Conservation (phyloP, 2,113 vertebrate species). For the Todiramphus saurophagus region DNA sequence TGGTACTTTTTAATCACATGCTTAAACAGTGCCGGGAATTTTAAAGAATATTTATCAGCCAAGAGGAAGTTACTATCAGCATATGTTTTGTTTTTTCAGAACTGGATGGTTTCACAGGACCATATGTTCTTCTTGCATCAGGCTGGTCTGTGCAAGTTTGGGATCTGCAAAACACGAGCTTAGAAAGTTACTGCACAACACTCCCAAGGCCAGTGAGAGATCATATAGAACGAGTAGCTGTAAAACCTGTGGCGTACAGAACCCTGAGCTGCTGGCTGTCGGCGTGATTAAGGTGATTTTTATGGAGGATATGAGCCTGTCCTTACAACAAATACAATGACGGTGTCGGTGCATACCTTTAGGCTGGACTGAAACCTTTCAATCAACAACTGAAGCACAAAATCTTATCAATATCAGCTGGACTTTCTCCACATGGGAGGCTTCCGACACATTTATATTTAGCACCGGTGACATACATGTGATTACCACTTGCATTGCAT, state of each 20-base stretch:
- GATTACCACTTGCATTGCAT: conserved; percentile 17
- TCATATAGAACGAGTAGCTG: neutral
- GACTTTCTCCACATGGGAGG: neutral
- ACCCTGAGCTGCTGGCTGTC: neutral
- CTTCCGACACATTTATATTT: conserved; percentile 22
- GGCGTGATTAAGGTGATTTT: neutral
- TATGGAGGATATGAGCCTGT: neutral
- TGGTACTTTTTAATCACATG: neutral
- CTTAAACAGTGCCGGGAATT: neutral
- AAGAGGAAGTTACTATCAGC: conserved; percentile 24
- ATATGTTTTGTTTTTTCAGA: neutral
- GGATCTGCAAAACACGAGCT: neutral
- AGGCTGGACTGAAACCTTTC: conserved; percentile 16
- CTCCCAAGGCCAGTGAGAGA: neutral
- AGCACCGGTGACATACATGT: neutral
- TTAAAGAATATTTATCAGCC: neutral
- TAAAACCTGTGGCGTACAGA: neutral
- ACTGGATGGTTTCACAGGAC: neutral
- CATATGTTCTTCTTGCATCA: neutral
- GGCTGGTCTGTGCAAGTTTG: neutral
- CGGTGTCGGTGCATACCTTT: neutral
- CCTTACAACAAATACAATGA: neutral
- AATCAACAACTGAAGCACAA: conserved; percentile 3
- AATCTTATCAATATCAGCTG: conserved; percentile 46
- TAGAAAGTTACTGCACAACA: neutral